Evolutionary conservation across 2,113 vertebrate species (phyloP), one percentile per base, ranked within the genome.

Genomic region (Ochotona princeps): DNA sequence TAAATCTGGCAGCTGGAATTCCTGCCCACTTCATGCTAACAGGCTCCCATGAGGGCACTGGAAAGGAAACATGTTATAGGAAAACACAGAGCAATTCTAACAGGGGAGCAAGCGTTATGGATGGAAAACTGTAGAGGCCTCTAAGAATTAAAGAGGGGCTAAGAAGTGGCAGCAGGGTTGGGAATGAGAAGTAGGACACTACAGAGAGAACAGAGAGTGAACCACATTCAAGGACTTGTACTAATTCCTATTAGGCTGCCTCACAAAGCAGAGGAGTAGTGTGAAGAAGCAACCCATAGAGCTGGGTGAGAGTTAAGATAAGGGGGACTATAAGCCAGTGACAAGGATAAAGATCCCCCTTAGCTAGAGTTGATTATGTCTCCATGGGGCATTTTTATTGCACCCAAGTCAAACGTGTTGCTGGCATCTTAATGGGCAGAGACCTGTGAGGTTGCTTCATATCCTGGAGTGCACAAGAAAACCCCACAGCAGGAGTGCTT

Each of bases 391-490:
- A 54, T 32, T 72, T 81, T 47, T 69, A 7, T 18, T 23, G 67
- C 9, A 74, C 83, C 72, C 38, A 92, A 44, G 32, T 76, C 11
- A 20, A 28, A 72, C 38, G 35, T 76, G 28, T 30, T 67, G 13
- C 26, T 75, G 15, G 21, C 61, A 67, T 65, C 51, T 70, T 44
- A 51, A 60, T 57, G 47, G 20, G 35, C 28, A 57, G 23, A 60
- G n/a, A 17, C 25, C 61, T 44, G 66, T 3, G 2, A 8, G 14
- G 8, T 61, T 26, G 28, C 3, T 8, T 12, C 67, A 6, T 14
- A 8, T 18, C 3, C 72, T 10, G 2, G 7, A n/a, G 14, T 10
- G 1, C 8, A 8, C 5, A n/a, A 9, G 32, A 38, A 8, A n/a
- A 1, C 20, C 13, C 21, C 20, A 28, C 13, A 28, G 7, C 9